Base-by-base conservation (phyloP, 2,888 invertebrate genomes). In the Cosmorhoe ocellata region DNA sequence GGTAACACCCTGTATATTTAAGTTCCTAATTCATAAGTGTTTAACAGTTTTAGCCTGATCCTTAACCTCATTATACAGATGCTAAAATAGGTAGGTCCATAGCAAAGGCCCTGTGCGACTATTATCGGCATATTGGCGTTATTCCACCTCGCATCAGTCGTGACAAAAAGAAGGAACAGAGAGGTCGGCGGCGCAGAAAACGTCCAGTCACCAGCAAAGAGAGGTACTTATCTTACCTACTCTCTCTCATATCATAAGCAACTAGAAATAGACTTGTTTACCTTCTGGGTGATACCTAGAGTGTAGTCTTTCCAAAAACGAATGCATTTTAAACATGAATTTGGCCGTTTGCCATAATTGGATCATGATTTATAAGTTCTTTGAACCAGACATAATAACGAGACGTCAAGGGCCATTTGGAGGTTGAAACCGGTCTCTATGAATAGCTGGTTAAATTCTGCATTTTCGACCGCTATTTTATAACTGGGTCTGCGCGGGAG, bases 51-150 rank as follows among this genome's bases (percentile, higher is more conserved):
- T n/a, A n/a, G n/a, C n/a, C n/a, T n/a, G n/a, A 33, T 48, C 34
- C 49, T 39, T 53, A 47, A 45, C 40, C 8, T 8, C 13, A 47
- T n/a, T 30, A 42, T 51, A 39, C 61, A 87, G 87, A 87, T 69
- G 58, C 68, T 0, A 85, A 81, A 71, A 81, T 87, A 68, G 85
- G 86, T 4, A 71, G 81, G 54, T 85, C 91, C 59, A 69, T 92
- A 71, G 92, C 82, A 61, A 92, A 91, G 79, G 87, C 90, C 53
- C 78, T 92, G 59, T 91, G 92, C 65, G 91, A 92, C 74, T 91
- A 91, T 75, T 91, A 92, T 74, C 83, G 91, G 51, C 91, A 92
- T 67, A 81, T 91, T 60, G 88, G 91, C 51, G 87, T 91, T 63
- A 89, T 92, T 62, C 91, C 91, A 43, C 91, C 90, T 54, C 86